A percentile compares a stretch with the other conserved stretches of the same genome.
Conservation (phyloP, 2,113 vertebrate species). For the Struthidea cinerea region DNA sequence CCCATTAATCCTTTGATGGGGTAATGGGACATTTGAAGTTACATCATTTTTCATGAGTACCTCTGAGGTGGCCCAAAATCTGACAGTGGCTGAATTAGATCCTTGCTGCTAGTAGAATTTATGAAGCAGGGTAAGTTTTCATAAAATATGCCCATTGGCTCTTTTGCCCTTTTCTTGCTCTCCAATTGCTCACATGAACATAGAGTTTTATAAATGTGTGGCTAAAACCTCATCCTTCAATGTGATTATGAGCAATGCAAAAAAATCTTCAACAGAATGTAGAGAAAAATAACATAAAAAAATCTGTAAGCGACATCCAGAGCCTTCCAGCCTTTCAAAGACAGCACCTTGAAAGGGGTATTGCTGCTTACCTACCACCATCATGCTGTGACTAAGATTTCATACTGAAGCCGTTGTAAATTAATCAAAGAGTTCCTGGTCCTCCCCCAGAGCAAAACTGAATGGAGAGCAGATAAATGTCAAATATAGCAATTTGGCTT, state of each 20-base stretch:
- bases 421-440: neutral
- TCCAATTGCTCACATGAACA: neutral
- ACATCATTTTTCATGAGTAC: neutral
- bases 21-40: neutral
- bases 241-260: neutral
- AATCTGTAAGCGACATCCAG: neutral
- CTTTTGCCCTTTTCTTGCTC: neutral
- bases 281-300: neutral
- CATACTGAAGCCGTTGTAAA: neutral
- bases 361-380: neutral
- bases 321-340: neutral
- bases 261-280: neutral
- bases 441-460: neutral
- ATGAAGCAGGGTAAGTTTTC: neutral
- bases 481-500: neutral
- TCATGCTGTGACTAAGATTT: neutral
- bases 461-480: neutral
- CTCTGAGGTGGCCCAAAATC: neutral
- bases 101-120: neutral
- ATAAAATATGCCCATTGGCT: neutral
- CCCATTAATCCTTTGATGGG: neutral
- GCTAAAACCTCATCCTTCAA: neutral
- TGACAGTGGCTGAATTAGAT: rapidly evolving
- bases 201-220: neutral
- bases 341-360: neutral